phyloP scores from a whole-genome alignment of 2,888 invertebrate species.

The Volucella inflata region DNA sequence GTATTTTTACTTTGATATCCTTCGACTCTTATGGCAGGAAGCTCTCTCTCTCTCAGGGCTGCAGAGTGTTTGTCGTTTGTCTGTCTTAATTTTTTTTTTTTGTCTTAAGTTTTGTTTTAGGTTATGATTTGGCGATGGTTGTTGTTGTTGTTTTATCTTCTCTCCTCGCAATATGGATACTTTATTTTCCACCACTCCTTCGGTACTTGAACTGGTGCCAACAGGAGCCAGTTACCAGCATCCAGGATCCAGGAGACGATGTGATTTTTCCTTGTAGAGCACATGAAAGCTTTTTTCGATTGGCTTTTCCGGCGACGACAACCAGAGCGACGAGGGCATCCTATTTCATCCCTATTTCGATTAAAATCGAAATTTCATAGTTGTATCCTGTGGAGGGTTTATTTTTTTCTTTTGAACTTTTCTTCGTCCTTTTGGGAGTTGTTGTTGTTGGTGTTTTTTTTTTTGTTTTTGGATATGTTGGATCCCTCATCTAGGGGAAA shows the following conservation, averaged over 20 bases:
- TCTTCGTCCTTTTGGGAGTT: not conserved
- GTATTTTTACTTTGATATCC: slow-evolving; percentile 29
- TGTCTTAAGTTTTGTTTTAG: slow-evolving; percentile 54
- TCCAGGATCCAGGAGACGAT: slow-evolving; percentile 11
- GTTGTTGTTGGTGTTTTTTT: slow-evolving; percentile 1
- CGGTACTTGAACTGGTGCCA: slow-evolving; percentile 8
- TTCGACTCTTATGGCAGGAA: slow-evolving; percentile 47
- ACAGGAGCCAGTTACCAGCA: too few relatives aligned
- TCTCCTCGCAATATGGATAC: slow-evolving; percentile 48
- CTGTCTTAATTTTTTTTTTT: slow-evolving; percentile 2
- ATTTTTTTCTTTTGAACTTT: slow-evolving; percentile 24
- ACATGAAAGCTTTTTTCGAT: slow-evolving; percentile 69
- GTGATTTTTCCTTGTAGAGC: slow-evolving; percentile 48
- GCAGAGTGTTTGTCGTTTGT: slow-evolving; percentile 39
- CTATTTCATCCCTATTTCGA: slow-evolving; percentile 74
- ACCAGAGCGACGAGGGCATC: slow-evolving; percentile 32
- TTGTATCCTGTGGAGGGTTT: slow-evolving; percentile 60
- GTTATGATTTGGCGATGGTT: slow-evolving; percentile 52
- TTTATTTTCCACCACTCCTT: slow-evolving; percentile 62
- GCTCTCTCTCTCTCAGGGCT: slow-evolving; percentile 43
- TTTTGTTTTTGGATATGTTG: slow-evolving; percentile 8
- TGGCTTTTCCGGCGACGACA: slow-evolving; percentile 59
- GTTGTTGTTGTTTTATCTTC: slow-evolving; percentile 18
- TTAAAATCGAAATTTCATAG: slow-evolving; percentile 72
- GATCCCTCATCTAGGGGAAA: slow-evolving; percentile 32